Percentiles rank a stretch among this genome's conserved stretches.
phyloP scores from a whole-genome alignment of 1,140 invertebrate species.

The Brachionus koreanus region DNA sequence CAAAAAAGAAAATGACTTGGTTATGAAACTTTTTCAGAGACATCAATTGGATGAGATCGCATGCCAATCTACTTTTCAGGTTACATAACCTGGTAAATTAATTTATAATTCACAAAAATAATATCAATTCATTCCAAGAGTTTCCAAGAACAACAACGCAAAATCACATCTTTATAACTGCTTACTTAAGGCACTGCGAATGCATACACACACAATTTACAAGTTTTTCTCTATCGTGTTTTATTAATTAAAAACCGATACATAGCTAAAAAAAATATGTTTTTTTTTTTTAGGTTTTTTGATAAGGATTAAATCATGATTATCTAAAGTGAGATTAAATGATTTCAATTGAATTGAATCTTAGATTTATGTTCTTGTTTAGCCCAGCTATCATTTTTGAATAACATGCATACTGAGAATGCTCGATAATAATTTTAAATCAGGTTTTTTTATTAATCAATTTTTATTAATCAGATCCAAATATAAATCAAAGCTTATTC shows the following conservation, averaged over 20 bases:
- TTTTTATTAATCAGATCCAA: neutral
- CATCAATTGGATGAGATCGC: neutral
- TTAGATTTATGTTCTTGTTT: neutral
- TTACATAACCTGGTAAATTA: neutral
- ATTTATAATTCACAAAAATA: neutral
- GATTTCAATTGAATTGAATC: neutral
- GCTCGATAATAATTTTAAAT: neutral
- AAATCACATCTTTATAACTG: neutral
- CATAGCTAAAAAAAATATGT: neutral
- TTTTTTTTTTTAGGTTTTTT: neutral
- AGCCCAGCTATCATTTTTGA: neutral
- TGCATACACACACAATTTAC: neutral
- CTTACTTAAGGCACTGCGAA: neutral
- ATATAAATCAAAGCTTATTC: neutral
- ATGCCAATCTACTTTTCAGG: neutral
- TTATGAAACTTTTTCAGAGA: neutral
- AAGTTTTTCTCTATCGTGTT: neutral
- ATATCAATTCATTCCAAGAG: neutral
- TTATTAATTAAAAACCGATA: neutral
- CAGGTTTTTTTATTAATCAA: too few relatives aligned
- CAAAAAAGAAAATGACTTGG: too few relatives aligned
- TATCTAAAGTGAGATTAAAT: conserved; percentile 22
- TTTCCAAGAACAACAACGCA: conserved; percentile 8
- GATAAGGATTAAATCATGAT: conserved; percentile 7
- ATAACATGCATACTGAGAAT: neutral